Conservation (phyloP, 1,140 invertebrate genomes). For the Drosophila chauvacae region DNA sequence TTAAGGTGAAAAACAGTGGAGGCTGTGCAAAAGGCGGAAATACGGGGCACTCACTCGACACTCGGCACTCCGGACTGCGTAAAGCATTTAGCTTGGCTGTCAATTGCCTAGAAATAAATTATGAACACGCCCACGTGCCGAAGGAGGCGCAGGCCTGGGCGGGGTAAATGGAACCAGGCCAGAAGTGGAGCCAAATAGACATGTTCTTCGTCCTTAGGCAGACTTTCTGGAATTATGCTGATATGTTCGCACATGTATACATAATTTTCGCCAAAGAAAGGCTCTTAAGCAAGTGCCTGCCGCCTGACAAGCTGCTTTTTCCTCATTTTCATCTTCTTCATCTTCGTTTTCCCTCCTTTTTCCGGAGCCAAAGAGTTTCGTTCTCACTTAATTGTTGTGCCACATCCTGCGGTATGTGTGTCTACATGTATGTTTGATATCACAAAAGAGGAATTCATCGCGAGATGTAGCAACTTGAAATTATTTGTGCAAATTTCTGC, state of each 20-base stretch:
- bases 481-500: conserved; percentile 49
- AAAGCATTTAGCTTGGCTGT: conserved; percentile 62
- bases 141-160: not conserved
- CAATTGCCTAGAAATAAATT: conserved; percentile 69
- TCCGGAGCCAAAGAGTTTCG: conserved; percentile 35
- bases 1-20: conserved; percentile 52
- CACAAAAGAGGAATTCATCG: conserved; percentile 57
- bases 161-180: conserved; percentile 29
- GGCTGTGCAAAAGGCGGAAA: not conserved
- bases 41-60: not conserved
- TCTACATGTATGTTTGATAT: conserved; percentile 23
- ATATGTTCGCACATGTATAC: conserved; percentile 56
- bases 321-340: conserved; percentile 40
- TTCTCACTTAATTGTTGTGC: conserved; percentile 67
- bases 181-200: conserved; percentile 65
- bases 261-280: conserved; percentile 51
- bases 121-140: conserved; percentile 46
- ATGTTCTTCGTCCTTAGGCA: conserved; percentile 45
- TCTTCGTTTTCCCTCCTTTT: conserved; percentile 6
- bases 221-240: conserved; percentile 51
- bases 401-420: not conserved
- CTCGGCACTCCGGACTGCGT: conserved; percentile 19
- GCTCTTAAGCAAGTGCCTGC: conserved; percentile 52
- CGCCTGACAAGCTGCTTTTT: conserved; percentile 43
- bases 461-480: conserved; percentile 65